Evolutionary conservation across 2,113 vertebrate genomes (phyloP).

Genomic region (Paramormyrops kingsleyae): DNA sequence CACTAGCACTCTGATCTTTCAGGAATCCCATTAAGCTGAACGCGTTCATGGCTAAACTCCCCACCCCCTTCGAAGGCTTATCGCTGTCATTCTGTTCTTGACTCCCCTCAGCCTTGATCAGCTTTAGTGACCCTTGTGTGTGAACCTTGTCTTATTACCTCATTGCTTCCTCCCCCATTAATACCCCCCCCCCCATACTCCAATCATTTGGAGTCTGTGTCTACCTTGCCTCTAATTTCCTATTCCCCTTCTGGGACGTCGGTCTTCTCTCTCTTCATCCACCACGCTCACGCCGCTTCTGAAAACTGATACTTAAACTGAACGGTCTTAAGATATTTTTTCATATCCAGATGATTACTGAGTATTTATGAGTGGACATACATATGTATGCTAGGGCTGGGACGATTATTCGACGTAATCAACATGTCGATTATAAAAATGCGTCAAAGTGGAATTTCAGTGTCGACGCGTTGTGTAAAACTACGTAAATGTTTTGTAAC

Average conservation of each 20-base stretch:
- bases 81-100: neutral
- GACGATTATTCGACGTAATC: too few species aligned
- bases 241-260: neutral
- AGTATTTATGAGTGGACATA: neutral
- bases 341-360: neutral
- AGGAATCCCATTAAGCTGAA: neutral
- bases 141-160: neutral
- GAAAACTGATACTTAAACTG: neutral
- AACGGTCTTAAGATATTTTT: neutral
- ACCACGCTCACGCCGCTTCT: neutral
- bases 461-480: too few species aligned
- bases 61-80: neutral
- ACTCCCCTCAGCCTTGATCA: neutral
- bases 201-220: neutral
- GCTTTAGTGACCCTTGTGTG: neutral
- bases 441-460: too few species aligned
- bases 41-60: neutral
- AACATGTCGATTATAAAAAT: too few species aligned
- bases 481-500: too few species aligned
- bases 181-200: neutral
- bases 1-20: neutral
- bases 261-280: neutral
- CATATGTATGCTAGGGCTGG: too few species aligned
- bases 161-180: neutral
- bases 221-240: neutral